Evolutionary conservation across 1,140 invertebrate species (phyloP).

Genomic region (Calosoma granatense): DNA sequence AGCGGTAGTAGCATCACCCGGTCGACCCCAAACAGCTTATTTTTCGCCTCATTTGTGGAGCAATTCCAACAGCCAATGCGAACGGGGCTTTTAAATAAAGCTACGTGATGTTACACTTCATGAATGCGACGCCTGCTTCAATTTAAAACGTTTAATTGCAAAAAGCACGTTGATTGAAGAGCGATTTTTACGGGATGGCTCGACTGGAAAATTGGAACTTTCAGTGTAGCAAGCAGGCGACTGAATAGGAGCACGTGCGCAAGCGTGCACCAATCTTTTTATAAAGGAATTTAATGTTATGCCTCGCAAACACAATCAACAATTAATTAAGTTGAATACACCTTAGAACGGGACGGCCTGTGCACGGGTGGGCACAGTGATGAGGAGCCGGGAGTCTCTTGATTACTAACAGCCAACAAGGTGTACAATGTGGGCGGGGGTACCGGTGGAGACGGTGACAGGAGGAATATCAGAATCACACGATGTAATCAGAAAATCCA

Average conservation of each 20-base stretch:
- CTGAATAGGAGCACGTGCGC: not conserved
- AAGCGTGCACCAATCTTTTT: not conserved
- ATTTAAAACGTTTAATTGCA: conserved; percentile 9
- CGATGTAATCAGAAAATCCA: too few relatives aligned
- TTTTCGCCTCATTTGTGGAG: conserved; percentile 30
- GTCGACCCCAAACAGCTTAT: conserved; percentile 26
- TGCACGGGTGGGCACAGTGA: too few relatives aligned
- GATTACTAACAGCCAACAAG: too few relatives aligned
- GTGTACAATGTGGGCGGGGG: too few relatives aligned
- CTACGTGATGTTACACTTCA: conserved; percentile 8
- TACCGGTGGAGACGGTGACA: too few relatives aligned
- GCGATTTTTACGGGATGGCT: conserved; percentile 5
- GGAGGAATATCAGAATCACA: too few relatives aligned
- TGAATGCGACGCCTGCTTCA: not conserved
- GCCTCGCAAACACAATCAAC: not conserved
- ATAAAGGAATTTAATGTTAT: not conserved
- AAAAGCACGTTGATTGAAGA: conserved; percentile 9
- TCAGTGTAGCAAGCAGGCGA: not conserved
- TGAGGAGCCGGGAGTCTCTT: too few relatives aligned
- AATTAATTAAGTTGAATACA: conserved; percentile 7
- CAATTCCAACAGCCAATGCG: conserved; percentile 22
- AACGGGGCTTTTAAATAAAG: conserved; percentile 20
- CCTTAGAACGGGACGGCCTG: too few relatives aligned
- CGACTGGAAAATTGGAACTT: conserved; percentile 7
- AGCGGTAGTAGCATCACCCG: not conserved